Conservation (phyloP, 2,797 vertebrate genomes). For the Benthosema pterotum region DNA sequence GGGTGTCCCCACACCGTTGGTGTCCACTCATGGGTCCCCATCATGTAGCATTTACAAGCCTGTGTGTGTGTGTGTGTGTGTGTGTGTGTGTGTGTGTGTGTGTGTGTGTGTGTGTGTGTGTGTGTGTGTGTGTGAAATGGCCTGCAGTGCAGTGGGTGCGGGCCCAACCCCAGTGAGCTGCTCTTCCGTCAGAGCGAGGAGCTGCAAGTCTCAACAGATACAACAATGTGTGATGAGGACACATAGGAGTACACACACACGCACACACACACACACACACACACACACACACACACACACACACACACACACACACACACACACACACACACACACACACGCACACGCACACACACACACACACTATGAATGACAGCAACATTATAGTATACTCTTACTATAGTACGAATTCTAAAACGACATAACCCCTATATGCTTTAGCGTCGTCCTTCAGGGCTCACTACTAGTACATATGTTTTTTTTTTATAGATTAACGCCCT, state of each 20-base stretch:
- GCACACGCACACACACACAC: neutral
- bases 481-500: too few relatives aligned
- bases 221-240: conserved; percentile 48
- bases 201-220: conserved; percentile 70
- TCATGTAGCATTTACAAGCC: too few relatives aligned
- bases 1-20: too few relatives aligned
- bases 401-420: too few relatives aligned
- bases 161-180: conserved; percentile 42
- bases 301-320: neutral
- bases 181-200: conserved; percentile 47
- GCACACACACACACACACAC: neutral
- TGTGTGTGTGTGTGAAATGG: conserved; percentile 4
- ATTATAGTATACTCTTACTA: too few relatives aligned
- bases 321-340: too few relatives aligned
- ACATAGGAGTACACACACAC: neutral
- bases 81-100: neutral
- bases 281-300: neutral
- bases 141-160: conserved; percentile 18
- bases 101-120: neutral
- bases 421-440: too few relatives aligned
- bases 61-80: conserved; percentile 18
- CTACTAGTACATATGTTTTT: too few relatives aligned
- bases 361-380: neutral
- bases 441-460: too few relatives aligned
- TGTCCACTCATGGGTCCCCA: too few relatives aligned